Base-by-base conservation (phyloP, 2,888 invertebrate genomes). In the Ophion ellenae region DNA sequence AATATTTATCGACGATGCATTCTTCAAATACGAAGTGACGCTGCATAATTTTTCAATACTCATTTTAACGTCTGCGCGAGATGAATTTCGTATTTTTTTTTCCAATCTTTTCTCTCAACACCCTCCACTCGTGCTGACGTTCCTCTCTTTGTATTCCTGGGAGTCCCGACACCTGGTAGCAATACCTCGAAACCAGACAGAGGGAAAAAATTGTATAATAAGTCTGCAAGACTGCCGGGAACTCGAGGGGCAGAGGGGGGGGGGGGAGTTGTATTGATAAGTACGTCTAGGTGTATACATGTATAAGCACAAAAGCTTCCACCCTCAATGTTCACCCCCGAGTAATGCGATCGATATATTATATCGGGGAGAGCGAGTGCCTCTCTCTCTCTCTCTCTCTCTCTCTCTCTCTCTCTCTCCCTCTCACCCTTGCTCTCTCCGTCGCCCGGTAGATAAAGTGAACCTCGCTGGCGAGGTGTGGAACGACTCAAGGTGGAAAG, bases 301-400 rank as follows among this genome's bases (percentile, higher is more conserved):
- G 45, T 64, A 81, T 76, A 82, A 81, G 83, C 86, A 86, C 77
- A 77, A 86, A 81, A 83, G 74, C 83, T 83, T 83, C n/a, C 76
- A 69, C 75, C 83, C 61, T 79, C 76, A 20, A 77, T 61, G 66
- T 74, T 69, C 70, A 66, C 71, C 67, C 69, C 69, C 77, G 81
- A 81, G 83, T 89, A 90, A 91, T 91, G 89, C 85, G 75, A 87
- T 85, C 89, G 88, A 91, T 91, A 87, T 89, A 91, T 91, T 90
- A 91, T 88, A 89, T 87, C 88, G 81, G 86, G 85, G 88, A 87
- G 89, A 61, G 63, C 71, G 81, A 73, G 67, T 83, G 75, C 77
- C 78, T 79, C 82, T 82, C 79, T 75, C 84, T 85, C 79, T 77
- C 81, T 63, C 70, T 81, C 76, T 77, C 80, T 77, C 81, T 83